Percentiles rank a stretch among this genome's conserved stretches.
Conservation (phyloP, 2,113 vertebrate species). For the Corapipo altera region DNA sequence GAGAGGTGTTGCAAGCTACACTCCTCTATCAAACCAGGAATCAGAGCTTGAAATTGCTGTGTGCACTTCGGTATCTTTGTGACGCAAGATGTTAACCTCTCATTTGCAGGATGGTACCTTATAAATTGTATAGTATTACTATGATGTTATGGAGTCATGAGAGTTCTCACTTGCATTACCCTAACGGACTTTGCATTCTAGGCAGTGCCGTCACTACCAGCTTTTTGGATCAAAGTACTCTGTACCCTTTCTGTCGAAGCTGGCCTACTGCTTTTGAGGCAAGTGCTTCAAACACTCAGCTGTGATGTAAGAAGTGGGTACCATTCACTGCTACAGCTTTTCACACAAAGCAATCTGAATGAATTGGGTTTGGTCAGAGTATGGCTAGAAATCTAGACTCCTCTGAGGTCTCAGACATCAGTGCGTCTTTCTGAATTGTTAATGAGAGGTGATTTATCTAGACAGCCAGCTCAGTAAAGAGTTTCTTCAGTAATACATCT, state of each 20-base stretch:
- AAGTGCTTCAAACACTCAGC: neutral
- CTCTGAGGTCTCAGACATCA: neutral
- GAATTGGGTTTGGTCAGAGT: neutral
- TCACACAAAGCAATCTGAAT: neutral
- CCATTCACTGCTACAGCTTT: neutral
- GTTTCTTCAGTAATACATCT: neutral
- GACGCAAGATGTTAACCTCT: neutral
- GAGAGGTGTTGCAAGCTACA: neutral
- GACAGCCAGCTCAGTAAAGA: neutral
- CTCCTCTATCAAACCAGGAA: neutral
- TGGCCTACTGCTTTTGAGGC: neutral
- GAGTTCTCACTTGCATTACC: neutral
- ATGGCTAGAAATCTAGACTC: neutral
- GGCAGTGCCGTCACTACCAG: neutral
- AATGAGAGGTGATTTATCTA: neutral
- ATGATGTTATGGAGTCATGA: neutral
- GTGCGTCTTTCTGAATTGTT: neutral
- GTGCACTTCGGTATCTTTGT: neutral
- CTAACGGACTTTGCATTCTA: neutral
- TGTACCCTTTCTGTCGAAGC: neutral
- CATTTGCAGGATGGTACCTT: neutral
- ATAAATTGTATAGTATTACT: neutral
- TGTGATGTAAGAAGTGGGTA: neutral
- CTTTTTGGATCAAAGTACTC: neutral
- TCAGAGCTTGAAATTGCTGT: neutral